These are phyloP conservation scores for Pristionchus exspectatus DNA, from an alignment of 2,888 invertebrate species.

Conservation along the genomic window DNA sequence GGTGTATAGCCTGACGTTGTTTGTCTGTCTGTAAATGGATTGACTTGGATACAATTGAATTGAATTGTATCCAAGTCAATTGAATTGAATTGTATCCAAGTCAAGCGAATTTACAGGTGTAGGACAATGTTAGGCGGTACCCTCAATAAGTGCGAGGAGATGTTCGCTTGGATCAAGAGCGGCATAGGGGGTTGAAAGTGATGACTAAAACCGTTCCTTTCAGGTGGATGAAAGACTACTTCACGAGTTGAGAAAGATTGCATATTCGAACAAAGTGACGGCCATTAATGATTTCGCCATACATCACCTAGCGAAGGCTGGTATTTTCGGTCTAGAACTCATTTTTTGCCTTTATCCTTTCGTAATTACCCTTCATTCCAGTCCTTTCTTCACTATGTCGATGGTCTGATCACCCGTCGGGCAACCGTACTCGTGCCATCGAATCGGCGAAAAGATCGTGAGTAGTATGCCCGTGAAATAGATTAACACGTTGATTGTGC, in stretches of 20 bases:
- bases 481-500: too few species aligned
- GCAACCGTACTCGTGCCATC: background rate
- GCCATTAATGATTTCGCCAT: background rate
- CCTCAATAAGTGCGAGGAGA: too few species aligned
- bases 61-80: too few species aligned
- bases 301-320: constrained; percentile 16
- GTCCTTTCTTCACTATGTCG: background rate
- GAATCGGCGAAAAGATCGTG: background rate
- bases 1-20: too few species aligned
- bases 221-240: background rate
- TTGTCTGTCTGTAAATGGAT: too few species aligned
- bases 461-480: too few species aligned
- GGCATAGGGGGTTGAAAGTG: too few species aligned
- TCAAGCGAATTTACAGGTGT: too few species aligned
- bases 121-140: too few species aligned
- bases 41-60: too few species aligned
- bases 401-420: constrained; percentile 12
- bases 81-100: too few species aligned
- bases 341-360: background rate
- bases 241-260: background rate
- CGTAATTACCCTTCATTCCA: background rate
- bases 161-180: background rate
- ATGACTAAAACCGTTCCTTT: background rate
- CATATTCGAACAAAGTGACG: background rate
- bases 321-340: background rate